Evolutionary conservation across 2,113 vertebrate genomes (phyloP).

Genomic region (Columbina picui): DNA sequence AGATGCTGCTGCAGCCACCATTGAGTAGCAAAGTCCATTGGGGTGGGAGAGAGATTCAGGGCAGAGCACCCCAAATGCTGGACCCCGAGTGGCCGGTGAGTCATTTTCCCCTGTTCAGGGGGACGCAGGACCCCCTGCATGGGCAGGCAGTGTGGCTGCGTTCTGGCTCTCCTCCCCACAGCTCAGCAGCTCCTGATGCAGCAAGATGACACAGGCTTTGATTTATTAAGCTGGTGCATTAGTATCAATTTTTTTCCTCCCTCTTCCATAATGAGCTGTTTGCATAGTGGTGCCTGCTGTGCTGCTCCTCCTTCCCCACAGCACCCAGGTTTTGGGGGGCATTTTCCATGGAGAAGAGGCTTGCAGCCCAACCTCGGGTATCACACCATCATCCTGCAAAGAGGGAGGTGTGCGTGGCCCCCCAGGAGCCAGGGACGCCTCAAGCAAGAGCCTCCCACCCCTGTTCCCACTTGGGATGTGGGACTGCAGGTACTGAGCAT

Average conservation of each 20-base stretch:
- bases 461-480: rapidly evolving
- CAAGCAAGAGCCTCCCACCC: neutral
- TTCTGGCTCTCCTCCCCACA: neutral
- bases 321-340: neutral
- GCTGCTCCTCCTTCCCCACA: neutral
- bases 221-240: neutral
- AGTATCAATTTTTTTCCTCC: neutral
- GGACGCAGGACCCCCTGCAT: neutral
- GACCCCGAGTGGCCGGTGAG: rapidly evolving
- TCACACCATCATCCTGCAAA: neutral
- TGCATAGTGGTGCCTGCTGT: rapidly evolving
- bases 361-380: neutral
- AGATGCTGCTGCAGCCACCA: neutral
- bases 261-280: neutral
- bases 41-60: neutral
- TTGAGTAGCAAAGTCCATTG: neutral
- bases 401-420: neutral
- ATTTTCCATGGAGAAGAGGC: neutral
- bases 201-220: neutral
- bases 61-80: neutral
- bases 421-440: neutral
- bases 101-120: rapidly evolving
- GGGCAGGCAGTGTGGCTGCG: rapidly evolving
- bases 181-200: neutral
- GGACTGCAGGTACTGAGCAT: neutral